Evolutionary conservation across 2,113 vertebrate species (phyloP).

Genomic region (Merops nubicus): DNA sequence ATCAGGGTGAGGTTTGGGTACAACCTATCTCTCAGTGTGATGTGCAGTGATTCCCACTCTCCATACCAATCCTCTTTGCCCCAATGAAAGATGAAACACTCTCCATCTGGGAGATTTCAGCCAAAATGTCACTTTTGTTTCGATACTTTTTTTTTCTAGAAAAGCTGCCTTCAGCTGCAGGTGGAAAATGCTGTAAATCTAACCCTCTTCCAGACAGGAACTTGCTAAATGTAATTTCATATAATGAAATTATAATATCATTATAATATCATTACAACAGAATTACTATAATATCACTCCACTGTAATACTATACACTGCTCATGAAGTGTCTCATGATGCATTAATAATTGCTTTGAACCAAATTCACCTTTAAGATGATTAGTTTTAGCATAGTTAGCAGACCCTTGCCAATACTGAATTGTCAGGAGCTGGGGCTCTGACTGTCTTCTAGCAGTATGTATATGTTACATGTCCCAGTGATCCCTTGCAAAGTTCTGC

Average conservation of each 20-base stretch:
- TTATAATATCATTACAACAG: background rate
- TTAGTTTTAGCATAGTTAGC: background rate
- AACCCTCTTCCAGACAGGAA: background rate
- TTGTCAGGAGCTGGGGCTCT: background rate
- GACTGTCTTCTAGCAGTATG: background rate
- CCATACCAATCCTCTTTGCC: background rate
- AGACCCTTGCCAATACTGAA: background rate
- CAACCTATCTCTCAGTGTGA: background rate
- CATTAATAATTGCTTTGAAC: background rate
- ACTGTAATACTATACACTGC: background rate
- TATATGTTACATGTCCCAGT: accelerated
- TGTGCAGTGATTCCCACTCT: background rate
- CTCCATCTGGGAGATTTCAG: background rate
- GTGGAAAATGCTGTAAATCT: background rate
- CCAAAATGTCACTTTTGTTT: background rate
- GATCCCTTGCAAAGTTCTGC: background rate
- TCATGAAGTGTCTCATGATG: background rate
- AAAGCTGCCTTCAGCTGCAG: background rate
- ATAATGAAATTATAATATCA: background rate
- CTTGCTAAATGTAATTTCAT: background rate
- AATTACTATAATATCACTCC: background rate
- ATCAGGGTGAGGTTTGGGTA: background rate
- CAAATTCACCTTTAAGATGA: background rate
- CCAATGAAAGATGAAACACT: background rate
- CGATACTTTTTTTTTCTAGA: background rate